Conservation (phyloP, 2,888 invertebrate species). For the Tricholauxania praeusta region DNA sequence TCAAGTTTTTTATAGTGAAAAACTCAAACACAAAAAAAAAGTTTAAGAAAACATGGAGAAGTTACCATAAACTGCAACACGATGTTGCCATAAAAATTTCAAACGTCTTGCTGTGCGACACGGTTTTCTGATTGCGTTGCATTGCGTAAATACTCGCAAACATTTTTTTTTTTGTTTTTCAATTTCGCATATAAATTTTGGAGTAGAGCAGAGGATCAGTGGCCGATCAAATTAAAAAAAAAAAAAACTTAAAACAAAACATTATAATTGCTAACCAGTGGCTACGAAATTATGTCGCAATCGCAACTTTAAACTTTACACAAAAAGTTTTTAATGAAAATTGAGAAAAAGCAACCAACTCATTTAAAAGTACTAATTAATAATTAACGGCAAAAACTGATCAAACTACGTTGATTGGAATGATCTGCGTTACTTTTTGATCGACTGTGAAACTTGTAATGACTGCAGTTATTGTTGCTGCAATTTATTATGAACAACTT, state of each 20-base stretch:
- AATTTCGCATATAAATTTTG: background rate
- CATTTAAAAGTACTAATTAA: background rate
- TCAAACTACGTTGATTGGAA: background rate
- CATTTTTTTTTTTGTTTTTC: background rate
- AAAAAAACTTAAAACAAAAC: background rate
- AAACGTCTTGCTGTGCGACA: conserved; percentile 23
- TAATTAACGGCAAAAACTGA: conserved; percentile 1
- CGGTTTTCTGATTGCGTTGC: conserved; percentile 19
- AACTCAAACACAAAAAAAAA: background rate
- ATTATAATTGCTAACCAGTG: no score
- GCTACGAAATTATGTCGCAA: no score
- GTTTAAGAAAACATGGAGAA: background rate
- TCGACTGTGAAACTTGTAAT: background rate
- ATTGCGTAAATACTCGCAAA: conserved; percentile 1
- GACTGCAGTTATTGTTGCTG: conserved; percentile 4
- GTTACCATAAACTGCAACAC: conserved; percentile 27
- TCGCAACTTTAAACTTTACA: background rate
- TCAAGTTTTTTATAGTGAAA: background rate
- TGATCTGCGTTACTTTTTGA: conserved; percentile 4
- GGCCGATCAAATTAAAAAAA: conserved; percentile 12
- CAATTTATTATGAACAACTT: conserved; percentile 22
- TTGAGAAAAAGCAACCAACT: no score
- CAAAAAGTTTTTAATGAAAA: no score
- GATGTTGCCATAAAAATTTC: conserved; percentile 30
- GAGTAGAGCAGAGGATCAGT: conserved; percentile 11